Evolutionary conservation across 2,888 invertebrate genomes (phyloP).

Genomic region (Tortrix viridana): DNA sequence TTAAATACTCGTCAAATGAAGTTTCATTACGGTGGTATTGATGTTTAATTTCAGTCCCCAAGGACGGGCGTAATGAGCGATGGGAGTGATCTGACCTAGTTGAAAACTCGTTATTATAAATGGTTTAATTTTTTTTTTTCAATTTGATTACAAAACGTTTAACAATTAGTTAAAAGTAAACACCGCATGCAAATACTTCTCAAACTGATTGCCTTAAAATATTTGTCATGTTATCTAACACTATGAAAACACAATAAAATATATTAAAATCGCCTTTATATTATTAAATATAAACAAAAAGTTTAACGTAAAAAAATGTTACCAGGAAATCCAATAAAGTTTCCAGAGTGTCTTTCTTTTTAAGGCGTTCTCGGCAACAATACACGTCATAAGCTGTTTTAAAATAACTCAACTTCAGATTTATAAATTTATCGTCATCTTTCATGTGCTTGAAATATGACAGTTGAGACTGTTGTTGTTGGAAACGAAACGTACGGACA

Average conservation of each 20-base stretch:
- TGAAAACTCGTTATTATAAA: neutral
- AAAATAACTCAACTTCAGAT: neutral
- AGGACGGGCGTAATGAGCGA: constrained; percentile 2
- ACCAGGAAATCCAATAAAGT: neutral
- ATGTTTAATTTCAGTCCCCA: neutral
- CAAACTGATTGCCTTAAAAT: too few species aligned
- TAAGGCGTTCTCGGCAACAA: neutral
- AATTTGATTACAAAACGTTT: too few species aligned
- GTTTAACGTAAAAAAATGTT: neutral
- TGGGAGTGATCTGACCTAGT: constrained; percentile 5
- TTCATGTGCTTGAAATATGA: too few species aligned
- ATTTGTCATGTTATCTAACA: neutral
- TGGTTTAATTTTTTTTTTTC: neutral
- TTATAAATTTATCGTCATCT: too few species aligned
- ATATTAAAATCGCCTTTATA: neutral
- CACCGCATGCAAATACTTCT: too few species aligned
- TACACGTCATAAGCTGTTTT: neutral
- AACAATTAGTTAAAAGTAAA: too few species aligned
- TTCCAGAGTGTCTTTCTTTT: neutral
- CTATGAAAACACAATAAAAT: neutral
- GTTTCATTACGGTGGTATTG: neutral
- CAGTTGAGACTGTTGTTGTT: too few species aligned
- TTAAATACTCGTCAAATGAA: too few species aligned
- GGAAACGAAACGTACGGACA: too few species aligned
- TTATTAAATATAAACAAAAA: neutral